Percentiles rank a stretch among this genome's conserved stretches.
Conservation (phyloP, 2,797 vertebrate genomes). For the Synanceia verrucosa region DNA sequence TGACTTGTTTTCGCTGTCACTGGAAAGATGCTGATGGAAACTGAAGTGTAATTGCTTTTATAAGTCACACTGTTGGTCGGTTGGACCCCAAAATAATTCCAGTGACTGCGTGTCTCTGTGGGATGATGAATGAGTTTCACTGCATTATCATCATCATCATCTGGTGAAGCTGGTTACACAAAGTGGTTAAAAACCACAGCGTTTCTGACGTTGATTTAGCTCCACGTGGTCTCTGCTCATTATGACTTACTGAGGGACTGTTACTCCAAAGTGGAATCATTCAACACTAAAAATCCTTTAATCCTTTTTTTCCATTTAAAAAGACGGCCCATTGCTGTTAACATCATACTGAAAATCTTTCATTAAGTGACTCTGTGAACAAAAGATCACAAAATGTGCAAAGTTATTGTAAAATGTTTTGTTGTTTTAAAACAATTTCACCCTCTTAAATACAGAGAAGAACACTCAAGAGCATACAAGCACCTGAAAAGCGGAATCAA, state of each 20-base stretch:
- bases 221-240: background rate
- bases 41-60: no score
- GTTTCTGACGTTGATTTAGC: background rate
- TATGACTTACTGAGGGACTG: no score
- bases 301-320: no score
- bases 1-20: background rate
- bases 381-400: background rate
- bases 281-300: no score
- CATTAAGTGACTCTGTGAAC: no score
- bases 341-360: no score
- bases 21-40: background rate
- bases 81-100: no score
- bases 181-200: background rate
- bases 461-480: background rate
- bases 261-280: no score
- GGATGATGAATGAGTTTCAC: background rate
- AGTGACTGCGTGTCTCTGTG: background rate
- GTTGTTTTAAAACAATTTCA: background rate
- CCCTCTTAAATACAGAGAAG: background rate
- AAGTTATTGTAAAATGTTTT: background rate
- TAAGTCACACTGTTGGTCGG: background rate
- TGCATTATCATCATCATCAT: background rate
- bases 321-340: no score
- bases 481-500: background rate
- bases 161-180: background rate